Base-by-base conservation (phyloP, 2,113 vertebrate genomes). In the Sapayoa aenigma region DNA sequence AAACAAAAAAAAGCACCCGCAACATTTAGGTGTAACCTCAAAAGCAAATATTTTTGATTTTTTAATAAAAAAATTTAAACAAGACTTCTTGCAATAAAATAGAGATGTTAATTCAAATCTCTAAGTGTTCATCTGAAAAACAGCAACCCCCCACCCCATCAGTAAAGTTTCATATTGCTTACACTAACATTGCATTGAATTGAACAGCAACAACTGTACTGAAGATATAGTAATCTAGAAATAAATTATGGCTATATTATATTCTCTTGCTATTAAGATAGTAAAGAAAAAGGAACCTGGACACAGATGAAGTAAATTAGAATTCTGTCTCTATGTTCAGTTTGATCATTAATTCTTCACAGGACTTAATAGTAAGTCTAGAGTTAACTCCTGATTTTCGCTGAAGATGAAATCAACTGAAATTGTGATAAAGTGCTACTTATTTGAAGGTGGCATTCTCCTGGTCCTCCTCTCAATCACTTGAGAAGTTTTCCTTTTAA, bases 141-240 rank as follows among this genome's bases (percentile, higher is more conserved):
- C 2, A 52, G 39, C 21, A 46, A 82, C 25, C 2, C 0, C 2
- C 3, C 1, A 2, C 12, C 1, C 2, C 46, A 23, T 44, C 21
- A 74, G 49, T 4, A 3, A 50, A 35, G 7, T 49, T 85, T 78
- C 20, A 30, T 50, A 63, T 37, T 1, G 47, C 11, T 69, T n/a
- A 56, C 47, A 44, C 52, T 15, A 49, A 41, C 7, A 49, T 21
- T 52, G 4, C 19, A 37, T 16, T 75, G 27, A 47, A 47, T 6
- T 50, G 52, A 80, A 82, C 3, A 12, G 14, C 37, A 80, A 6
- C 49, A 60, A 31, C 14, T 66, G 13, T 75, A 42, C 15, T 59
- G 20, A 13, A 73, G 23, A 69, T 81, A 77, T 23, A 47, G 2
- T 33, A 50, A 74, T 7, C 6, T 33, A 67, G 20, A 84, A 85